Evolutionary conservation across 2,797 vertebrate genomes (phyloP), one percentile per base, ranked within the genome.

Genomic region (Amblyopsis hoosieri): DNA sequence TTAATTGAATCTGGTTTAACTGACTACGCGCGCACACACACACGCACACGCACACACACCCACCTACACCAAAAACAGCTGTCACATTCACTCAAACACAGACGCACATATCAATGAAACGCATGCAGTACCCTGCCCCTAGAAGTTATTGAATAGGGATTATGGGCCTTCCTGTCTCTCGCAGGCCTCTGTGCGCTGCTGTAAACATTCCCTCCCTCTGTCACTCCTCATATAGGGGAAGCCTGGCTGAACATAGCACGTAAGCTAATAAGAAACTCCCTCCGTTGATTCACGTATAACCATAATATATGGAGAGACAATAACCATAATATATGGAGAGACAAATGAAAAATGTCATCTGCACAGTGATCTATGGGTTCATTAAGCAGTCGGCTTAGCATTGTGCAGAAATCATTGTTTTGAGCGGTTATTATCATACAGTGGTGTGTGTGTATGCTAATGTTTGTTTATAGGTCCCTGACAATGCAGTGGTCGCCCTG

Each of bases 401-500:
- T 72, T 75, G 6, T 53, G 60, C 19, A 15, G n/a, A 71, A 46
- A 58, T 3, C 12, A n/a, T 14, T 72, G 45, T 69, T 71, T 70
- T 64, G 17, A 60, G 2, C 1, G 17, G 19, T 65, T 2, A 64
- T 72, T 61, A 71, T 29, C 60, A 83, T 79, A 4, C 71, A 58
- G 15, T 17, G 5, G 55, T 64, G 2, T 58, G 14, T 79, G 8
- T 77, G 45, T 42, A 17, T 59, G 46, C 52, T 8, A 15, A 4
- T 50, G 11, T 37, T 2, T 55, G 33, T 76, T 75, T 77, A 0
- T 79, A 99, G 97, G 97, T 98, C 4, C 89, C 95, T 57, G 97
- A 99, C 85, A 97, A 96, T 31, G 95, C 96, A 0, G 91, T 99
- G 71, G 96, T 99, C 76, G 97, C 97, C 6, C 86, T 99, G 64